Conservation (phyloP, 2,797 vertebrate genomes). For the Myiothlypis chrysogaster region DNA sequence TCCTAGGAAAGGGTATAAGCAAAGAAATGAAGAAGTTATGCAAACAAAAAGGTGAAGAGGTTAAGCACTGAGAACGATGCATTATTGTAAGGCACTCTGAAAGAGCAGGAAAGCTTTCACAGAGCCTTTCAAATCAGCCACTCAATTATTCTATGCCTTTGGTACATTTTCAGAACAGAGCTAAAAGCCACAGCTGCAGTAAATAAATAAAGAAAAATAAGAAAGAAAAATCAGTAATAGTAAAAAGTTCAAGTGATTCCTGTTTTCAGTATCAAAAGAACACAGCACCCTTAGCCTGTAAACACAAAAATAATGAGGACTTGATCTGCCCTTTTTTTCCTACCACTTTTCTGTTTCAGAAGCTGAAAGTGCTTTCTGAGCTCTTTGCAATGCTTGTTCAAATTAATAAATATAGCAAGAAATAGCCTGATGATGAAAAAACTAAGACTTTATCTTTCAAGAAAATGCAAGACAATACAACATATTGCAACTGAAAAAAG, state of each 20-base stretch:
- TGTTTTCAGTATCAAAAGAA: background rate
- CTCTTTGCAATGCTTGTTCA: background rate
- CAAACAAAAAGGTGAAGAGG: background rate
- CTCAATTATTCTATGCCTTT: background rate
- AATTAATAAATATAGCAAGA: background rate
- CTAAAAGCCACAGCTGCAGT: background rate
- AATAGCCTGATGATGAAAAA: background rate
- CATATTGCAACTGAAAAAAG: background rate
- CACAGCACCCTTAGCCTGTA: background rate
- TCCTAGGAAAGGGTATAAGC: background rate
- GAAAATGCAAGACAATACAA: background rate
- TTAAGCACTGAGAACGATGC: background rate
- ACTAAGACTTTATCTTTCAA: background rate
- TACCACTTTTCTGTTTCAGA: background rate
- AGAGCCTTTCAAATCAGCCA: background rate
- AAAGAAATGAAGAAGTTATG: background rate
- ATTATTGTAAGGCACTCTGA: background rate
- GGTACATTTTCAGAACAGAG: background rate
- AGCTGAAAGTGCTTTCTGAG: background rate
- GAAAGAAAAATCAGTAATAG: background rate
- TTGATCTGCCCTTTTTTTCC: background rate
- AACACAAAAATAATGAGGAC: background rate
- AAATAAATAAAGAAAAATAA: background rate
- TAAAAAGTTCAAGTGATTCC: background rate
- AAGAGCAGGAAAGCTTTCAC: background rate